Evolutionary conservation across 2,888 invertebrate species (phyloP), one percentile per base, ranked within the genome.

Genomic region (Pachliopta kotzebuea): DNA sequence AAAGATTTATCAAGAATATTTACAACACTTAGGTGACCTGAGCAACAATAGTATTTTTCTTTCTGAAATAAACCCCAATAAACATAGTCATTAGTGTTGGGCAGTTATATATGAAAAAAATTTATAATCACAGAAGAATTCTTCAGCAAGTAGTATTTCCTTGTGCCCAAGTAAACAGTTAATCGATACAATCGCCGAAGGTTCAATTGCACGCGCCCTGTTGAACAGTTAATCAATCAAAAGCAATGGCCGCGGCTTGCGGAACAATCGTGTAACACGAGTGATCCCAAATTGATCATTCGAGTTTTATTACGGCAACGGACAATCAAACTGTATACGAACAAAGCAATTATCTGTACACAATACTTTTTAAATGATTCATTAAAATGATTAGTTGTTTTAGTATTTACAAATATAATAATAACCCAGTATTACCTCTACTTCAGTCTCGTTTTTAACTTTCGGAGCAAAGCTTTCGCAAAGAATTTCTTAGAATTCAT

Each of bases 221-320:
- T 42, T 57, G 23, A 54, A 42, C 60, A 45, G 53, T 60, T 60
- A 61, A 61, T 61, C 61, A 42, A 61, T 61, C 60, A 61, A 55
- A 61, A 45, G 61, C 52, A 45, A 57, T 24, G 23, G 24, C 55
- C 61, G 61, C 20, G 24, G 24, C 61, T 61, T 49, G 61, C 29
- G 54, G 55, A 61, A 61, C 55, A 61, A 61, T 61, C 29, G 55
- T 61, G 26, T 61, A 24, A 55, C 55, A 61, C 45, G 24, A 42
- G 45, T 45, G 55, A 45, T 55, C 45, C 55, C 54, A 55, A 61
- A 45, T 54, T 29, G 45, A 45, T 61, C 21, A 14, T 52, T 52
- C 45, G 45, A 45, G 6, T 45, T 45, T 45, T 45, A 45, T 45
- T 45, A n/a, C 45, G 3, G 45, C 6, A 6, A 1, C 45, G 8